Conservation (phyloP, 2,113 vertebrate species). For the Abramis brama region DNA sequence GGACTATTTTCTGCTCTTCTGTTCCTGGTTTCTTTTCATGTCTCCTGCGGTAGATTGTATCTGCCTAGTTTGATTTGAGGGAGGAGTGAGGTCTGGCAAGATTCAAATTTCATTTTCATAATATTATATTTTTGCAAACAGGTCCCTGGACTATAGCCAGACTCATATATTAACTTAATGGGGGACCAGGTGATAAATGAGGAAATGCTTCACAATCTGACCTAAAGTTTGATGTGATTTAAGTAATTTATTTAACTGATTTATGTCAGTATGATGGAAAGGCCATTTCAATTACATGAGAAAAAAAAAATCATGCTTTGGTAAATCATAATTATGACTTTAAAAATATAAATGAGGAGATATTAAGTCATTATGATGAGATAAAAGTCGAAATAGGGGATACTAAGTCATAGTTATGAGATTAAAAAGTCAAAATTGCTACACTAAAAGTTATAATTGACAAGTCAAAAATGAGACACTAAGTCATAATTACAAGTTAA, state of each 20-base stretch:
- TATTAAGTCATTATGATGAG: too few species aligned
- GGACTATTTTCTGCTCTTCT: constrained; percentile 3
- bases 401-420: too few species aligned
- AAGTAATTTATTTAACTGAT: background rate
- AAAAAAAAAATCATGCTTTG: background rate
- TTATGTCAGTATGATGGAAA: background rate
- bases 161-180: background rate
- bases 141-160: background rate
- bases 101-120: constrained; percentile 65
- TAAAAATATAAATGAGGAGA: too few species aligned
- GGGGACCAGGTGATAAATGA: background rate
- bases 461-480: too few species aligned
- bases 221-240: background rate
- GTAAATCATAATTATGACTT: background rate
- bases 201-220: background rate
- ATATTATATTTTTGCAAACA: constrained; percentile 10
- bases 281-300: background rate
- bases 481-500: too few species aligned
- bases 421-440: too few species aligned
- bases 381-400: too few species aligned
- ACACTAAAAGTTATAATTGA: too few species aligned
- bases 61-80: constrained; percentile 57
- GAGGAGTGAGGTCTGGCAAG: constrained; percentile 56
- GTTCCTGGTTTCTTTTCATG: constrained; percentile 24
- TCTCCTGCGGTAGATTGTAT: constrained; percentile 36